Evolutionary conservation across 2,797 vertebrate species (phyloP).

Genomic region (Valencia hispanica): DNA sequence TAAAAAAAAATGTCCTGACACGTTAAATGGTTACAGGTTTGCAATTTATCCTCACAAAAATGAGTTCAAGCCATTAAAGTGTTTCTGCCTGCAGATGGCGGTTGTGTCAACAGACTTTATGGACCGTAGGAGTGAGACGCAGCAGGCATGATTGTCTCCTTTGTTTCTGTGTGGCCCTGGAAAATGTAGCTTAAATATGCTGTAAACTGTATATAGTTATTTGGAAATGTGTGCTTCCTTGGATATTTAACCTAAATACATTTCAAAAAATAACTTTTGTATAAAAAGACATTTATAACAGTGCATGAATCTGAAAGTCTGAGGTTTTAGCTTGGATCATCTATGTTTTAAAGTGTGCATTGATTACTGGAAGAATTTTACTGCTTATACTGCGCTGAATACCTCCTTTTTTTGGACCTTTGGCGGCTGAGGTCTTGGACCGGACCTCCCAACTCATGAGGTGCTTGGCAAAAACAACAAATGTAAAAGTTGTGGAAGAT

Average conservation of each 20-base stretch:
- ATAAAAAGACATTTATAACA: background rate
- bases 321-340: background rate
- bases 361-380: background rate
- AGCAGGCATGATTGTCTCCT: background rate
- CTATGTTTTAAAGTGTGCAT: background rate
- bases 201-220: background rate
- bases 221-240: too few relatives aligned
- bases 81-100: background rate
- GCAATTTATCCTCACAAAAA: too few relatives aligned
- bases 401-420: background rate
- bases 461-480: constrained; percentile 7
- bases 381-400: background rate
- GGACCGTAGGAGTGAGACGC: background rate
- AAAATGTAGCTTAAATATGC: background rate
- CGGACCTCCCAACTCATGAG: background rate
- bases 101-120: background rate
- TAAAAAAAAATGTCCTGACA: background rate
- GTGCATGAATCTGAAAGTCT: background rate
- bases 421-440: background rate
- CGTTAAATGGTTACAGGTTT: too few relatives aligned
- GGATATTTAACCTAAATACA: too few relatives aligned
- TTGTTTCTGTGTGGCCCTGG: background rate
- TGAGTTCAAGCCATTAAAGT: background rate
- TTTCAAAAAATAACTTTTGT: too few relatives aligned
- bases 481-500: constrained; percentile 13